A percentile compares a stretch with the other conserved stretches of the same genome.
Conservation (phyloP, 2,888 invertebrate genomes). For the Sepiola atlantica region DNA sequence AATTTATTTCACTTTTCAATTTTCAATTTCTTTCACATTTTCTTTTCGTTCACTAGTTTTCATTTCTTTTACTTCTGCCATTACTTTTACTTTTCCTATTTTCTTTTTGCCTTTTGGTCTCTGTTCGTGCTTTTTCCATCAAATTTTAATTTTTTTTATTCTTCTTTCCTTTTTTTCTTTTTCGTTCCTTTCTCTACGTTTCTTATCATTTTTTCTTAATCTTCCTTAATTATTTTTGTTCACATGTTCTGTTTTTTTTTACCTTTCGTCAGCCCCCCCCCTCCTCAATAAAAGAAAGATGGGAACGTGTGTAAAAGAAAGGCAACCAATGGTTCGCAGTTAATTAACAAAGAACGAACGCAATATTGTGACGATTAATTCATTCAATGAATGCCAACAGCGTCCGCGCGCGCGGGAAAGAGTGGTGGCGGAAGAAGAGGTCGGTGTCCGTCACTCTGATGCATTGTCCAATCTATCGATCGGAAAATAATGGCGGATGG, state of each 20-base stretch:
- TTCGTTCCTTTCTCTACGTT: neutral
- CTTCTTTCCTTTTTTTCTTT: neutral
- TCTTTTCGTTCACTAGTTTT: neutral
- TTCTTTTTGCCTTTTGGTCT: neutral
- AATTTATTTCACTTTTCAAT: neutral
- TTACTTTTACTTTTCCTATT: neutral
- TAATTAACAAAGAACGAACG: slow-evolving; percentile 32
- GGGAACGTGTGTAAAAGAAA: neutral
- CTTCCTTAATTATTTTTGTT: neutral
- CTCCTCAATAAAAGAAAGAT: neutral
- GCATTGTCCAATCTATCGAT: slow-evolving; percentile 19
- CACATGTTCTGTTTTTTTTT: neutral
- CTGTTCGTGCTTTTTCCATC: neutral
- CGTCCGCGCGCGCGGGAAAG: neutral
- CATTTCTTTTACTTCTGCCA: neutral
- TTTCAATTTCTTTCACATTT: neutral
- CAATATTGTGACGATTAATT: slow-evolving; percentile 32
- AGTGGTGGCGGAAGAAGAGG: neutral
- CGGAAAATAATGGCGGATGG: neutral
- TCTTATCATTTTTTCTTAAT: neutral
- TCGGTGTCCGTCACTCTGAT: neutral
- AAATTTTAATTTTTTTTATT: neutral
- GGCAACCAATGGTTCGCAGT: slow-evolving; percentile 6
- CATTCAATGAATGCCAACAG: neutral
- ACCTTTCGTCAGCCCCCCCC: neutral